Evolutionary conservation across 2,113 vertebrate species (phyloP).

Genomic region (Eubucco bourcierii): DNA sequence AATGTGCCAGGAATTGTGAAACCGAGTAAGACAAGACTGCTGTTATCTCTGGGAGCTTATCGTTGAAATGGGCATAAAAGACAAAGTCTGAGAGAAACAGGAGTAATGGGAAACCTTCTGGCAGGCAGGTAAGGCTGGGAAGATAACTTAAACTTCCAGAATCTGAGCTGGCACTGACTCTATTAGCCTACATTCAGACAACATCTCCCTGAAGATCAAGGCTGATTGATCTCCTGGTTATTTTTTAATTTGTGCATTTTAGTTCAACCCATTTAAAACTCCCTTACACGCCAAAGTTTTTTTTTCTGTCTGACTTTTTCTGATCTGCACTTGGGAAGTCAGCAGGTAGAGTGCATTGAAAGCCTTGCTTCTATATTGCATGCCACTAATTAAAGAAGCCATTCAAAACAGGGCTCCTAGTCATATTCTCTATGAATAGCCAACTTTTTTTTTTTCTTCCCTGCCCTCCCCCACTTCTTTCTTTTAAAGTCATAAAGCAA

Average conservation of each 20-base stretch:
- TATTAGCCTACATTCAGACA: neutral
- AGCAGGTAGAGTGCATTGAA: neutral
- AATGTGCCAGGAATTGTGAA: neutral
- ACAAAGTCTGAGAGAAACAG: neutral
- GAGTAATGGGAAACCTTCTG: neutral
- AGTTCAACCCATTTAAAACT: neutral
- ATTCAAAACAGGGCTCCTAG: conserved; percentile 47
- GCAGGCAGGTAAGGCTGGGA: neutral
- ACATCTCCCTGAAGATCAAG: neutral
- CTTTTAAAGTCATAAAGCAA: conserved; percentile 16
- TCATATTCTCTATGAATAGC: conserved; percentile 38
- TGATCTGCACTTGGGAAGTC: neutral
- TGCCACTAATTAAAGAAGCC: conserved; percentile 19
- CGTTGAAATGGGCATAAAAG: neutral
- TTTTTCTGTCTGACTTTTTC: neutral
- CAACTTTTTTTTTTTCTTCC: neutral
- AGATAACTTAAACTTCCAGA: neutral
- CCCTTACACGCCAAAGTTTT: neutral
- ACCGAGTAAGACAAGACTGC: neutral
- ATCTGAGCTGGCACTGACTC: neutral
- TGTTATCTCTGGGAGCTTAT: neutral
- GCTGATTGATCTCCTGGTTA: neutral
- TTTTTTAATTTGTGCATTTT: neutral
- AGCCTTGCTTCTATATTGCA: neutral
- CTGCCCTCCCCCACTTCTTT: neutral